Evolutionary conservation across 2,797 vertebrate genomes (phyloP), one percentile per base, ranked within the genome.

Genomic region (Myotis vivesi): DNA sequence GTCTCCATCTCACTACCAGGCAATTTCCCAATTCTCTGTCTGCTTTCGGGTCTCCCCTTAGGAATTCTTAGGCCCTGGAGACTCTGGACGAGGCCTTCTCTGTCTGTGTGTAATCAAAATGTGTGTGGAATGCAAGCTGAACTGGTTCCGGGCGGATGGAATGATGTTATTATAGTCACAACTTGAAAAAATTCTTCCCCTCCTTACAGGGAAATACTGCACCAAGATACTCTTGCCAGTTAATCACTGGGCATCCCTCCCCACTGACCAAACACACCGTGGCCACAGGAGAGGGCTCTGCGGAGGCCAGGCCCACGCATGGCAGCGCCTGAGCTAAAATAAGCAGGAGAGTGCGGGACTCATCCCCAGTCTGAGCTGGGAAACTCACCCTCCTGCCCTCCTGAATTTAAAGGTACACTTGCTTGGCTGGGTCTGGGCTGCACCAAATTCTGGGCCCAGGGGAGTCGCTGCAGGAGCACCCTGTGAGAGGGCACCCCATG

Each of bases 381-480:
- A 84, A 68, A 49, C 1, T 46, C 2, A 6, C 88, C 88, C 93
- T 96, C 96, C 85, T 55, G 41, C 84, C 90, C 93, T 96, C 96
- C 86, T 51, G 41, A 85, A 83, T 93, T 97, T 95, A 95, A 36
- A 97, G 96, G 97, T 92, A 97, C 12, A 30, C 91, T 97, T 93
- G 88, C 84, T 49, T n/a, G 11, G 69, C 93, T 97, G 51, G 2
- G 51, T 96, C 94, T 91, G 12, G 83, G 92, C 94, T 88, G 62
- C 80, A 84, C 91, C 62, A 86, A 53, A 64, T 82, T 51, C 49
- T 44, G 82, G 86, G 93, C 93, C 94, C 64, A 4, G 13, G 6
- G 95, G 94, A 98, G 79, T 97, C 95, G 95, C 55, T 12, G 28
- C 10, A 97, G 92, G 97, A 96, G 90, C 64, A 93, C 84, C 97